These are phyloP conservation scores for Monochamus alternatus DNA, from an alignment of 2,888 invertebrate genomes.

Conservation along the genomic window DNA sequence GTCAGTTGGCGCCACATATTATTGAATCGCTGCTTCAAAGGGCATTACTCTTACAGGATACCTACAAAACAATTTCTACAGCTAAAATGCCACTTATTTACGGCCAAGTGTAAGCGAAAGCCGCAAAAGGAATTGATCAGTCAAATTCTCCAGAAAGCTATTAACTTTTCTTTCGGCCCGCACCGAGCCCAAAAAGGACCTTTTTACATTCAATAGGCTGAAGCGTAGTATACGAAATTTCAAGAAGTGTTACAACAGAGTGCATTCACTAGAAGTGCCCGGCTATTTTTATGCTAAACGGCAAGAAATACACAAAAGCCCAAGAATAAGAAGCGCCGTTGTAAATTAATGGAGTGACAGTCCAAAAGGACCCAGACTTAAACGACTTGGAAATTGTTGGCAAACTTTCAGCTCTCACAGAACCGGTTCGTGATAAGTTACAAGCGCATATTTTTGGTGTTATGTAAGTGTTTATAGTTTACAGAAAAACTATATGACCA, in stretches of 20 bases:
- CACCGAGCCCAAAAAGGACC: slow-evolving; percentile 34
- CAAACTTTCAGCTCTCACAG: slow-evolving; percentile 25
- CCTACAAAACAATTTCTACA: slow-evolving; percentile 14
- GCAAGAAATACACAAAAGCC: slow-evolving; percentile 39
- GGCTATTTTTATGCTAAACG: slow-evolving; percentile 44
- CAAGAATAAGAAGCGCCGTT: slow-evolving; percentile 45
- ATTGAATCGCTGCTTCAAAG: background rate
- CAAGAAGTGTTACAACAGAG: slow-evolving; percentile 41
- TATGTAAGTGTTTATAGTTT: background rate
- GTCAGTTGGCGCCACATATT: slow-evolving; percentile 1
- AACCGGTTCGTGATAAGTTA: background rate
- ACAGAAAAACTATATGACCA: background rate
- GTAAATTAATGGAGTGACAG: slow-evolving; percentile 44
- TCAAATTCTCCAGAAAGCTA: slow-evolving; percentile 31
- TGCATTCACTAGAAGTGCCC: slow-evolving; percentile 38
- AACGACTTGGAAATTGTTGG: slow-evolving; percentile 34
- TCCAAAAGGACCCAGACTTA: slow-evolving; percentile 33
- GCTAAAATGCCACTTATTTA: slow-evolving; percentile 7
- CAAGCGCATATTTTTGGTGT: background rate
- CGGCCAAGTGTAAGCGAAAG: slow-evolving; percentile 16
- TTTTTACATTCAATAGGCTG: slow-evolving; percentile 42
- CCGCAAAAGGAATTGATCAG: slow-evolving; percentile 36
- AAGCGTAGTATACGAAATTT: slow-evolving; percentile 35
- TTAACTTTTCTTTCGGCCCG: slow-evolving; percentile 29
- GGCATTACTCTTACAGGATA: background rate